A percentile compares a stretch with the other conserved stretches of the same genome.
phyloP scores from a whole-genome alignment of 1,140 invertebrate species.

The Drosophila rhopaloa region DNA sequence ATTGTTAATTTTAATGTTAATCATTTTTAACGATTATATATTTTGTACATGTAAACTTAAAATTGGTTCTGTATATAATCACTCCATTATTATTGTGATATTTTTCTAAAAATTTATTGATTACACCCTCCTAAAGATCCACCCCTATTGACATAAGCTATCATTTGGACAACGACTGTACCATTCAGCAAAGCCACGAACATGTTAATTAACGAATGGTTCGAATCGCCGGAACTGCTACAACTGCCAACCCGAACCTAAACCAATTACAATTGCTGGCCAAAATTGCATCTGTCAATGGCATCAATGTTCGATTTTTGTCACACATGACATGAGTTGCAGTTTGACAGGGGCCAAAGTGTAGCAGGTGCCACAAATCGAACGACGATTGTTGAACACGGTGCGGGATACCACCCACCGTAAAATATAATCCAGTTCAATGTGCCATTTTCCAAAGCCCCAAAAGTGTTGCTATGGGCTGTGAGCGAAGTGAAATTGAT shows the following conservation, averaged over 20 bases:
- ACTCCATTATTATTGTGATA: not conserved
- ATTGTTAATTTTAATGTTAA: too few species aligned
- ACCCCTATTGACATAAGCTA: constrained; percentile 20
- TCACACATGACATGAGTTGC: constrained; percentile 40
- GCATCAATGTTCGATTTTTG: constrained; percentile 66
- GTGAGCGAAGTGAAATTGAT: not conserved
- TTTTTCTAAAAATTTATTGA: too few species aligned
- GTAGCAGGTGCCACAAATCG: constrained; percentile 63
- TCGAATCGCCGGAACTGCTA: constrained; percentile 8
- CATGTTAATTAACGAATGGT: constrained; percentile 65
- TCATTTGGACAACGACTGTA: not conserved
- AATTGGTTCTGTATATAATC: not conserved
- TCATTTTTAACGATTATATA: too few species aligned
- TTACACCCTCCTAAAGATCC: not conserved
- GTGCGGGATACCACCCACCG: not conserved
- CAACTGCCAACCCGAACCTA: constrained; percentile 25
- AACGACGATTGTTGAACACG: constrained; percentile 25
- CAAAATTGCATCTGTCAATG: constrained; percentile 61
- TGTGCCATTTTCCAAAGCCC: constrained; percentile 4
- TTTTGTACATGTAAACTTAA: too few species aligned
- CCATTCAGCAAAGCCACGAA: constrained; percentile 34
- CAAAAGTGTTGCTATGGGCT: not conserved
- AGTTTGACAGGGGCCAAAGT: constrained; percentile 13
- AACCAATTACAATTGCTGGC: constrained; percentile 66
- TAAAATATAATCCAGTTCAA: constrained; percentile 19